phyloP scores from a whole-genome alignment of 2,797 vertebrate genomes.

The Kryptopterus vitreolus region DNA sequence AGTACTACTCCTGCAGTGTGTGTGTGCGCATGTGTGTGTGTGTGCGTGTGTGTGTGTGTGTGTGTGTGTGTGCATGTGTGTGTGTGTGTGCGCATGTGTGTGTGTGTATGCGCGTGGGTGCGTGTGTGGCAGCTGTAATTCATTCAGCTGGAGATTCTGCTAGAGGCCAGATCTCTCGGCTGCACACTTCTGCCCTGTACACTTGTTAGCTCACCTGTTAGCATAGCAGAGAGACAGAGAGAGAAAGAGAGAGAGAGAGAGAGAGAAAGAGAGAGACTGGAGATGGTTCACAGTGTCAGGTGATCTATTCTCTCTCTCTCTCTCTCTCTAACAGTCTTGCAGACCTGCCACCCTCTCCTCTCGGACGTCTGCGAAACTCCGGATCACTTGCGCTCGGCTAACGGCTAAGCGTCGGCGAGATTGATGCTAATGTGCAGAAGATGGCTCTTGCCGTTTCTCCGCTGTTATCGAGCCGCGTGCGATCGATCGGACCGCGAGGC shows the following conservation, averaged over 20 bases:
- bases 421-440: conserved; percentile 36
- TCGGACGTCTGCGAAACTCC: conserved; percentile 7
- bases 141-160: conserved; percentile 26
- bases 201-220: conserved; percentile 47
- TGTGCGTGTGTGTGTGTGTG: conserved; percentile 42
- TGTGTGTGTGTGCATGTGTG: conserved; percentile 40
- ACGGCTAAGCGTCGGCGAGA: conserved; percentile 24
- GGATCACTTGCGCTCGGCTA: conserved; percentile 15
- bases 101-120: conserved; percentile 30
- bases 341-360: neutral
- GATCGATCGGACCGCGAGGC: conserved; percentile 12
- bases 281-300: neutral
- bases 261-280: neutral
- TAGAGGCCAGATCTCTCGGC: conserved; percentile 32
- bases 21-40: conserved; percentile 31
- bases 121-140: conserved; percentile 34
- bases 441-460: conserved; percentile 7
- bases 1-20: conserved; percentile 27
- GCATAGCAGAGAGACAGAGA: conserved; percentile 6
- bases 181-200: conserved; percentile 22
- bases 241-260: conserved; percentile 4
- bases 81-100: neutral
- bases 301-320: neutral
- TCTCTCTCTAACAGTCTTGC: neutral
- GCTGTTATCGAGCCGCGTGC: conserved; percentile 12